Conservation (phyloP, 1,140 invertebrate species). For the Drosophila obscura region DNA sequence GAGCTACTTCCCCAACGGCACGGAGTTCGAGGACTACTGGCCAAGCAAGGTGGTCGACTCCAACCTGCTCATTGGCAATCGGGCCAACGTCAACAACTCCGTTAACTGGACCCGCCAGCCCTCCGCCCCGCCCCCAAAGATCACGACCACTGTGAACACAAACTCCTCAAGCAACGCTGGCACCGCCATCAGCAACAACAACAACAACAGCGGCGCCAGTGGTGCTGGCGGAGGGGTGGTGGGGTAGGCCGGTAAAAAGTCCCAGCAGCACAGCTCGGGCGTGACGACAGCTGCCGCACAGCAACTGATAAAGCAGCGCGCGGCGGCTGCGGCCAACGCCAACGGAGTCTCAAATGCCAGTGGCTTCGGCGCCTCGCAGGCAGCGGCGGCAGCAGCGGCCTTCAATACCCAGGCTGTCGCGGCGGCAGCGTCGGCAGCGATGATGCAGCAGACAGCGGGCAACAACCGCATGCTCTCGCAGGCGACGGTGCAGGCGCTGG, state of each 20-base stretch:
- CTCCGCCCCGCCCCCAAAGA: constrained; percentile 83
- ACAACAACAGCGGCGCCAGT: constrained; percentile 23
- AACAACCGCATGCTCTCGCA: constrained; percentile 66
- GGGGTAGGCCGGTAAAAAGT: no score
- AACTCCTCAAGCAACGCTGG: constrained; percentile 37
- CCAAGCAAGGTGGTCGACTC: constrained; percentile 92
- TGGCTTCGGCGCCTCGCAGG: constrained; percentile 48
- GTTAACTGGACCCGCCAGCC: constrained; percentile 88
- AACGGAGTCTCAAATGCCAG: constrained; percentile 54
- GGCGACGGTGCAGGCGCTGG: constrained; percentile 75
- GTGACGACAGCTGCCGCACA: constrained; percentile 64
- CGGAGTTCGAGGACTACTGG: constrained; percentile 96
- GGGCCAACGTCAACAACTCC: constrained; percentile 85
- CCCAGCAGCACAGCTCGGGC: constrained; percentile 70
- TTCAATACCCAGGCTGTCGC: constrained; percentile 63
- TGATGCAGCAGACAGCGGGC: constrained; percentile 53
- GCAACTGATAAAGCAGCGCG: constrained; percentile 68
- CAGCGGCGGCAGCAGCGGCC: constrained; percentile 67
- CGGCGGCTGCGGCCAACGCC: constrained; percentile 50
- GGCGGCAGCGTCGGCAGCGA: constrained; percentile 63
- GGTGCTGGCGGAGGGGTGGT: constrained; percentile 41
- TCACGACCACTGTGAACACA: constrained; percentile 10
- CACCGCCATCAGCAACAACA: constrained; percentile 29
- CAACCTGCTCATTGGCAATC: constrained; percentile 88
- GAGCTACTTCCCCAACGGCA: constrained; percentile 94